Evolutionary conservation across 2,888 invertebrate species (phyloP).

Genomic region (Andrena dorsata): DNA sequence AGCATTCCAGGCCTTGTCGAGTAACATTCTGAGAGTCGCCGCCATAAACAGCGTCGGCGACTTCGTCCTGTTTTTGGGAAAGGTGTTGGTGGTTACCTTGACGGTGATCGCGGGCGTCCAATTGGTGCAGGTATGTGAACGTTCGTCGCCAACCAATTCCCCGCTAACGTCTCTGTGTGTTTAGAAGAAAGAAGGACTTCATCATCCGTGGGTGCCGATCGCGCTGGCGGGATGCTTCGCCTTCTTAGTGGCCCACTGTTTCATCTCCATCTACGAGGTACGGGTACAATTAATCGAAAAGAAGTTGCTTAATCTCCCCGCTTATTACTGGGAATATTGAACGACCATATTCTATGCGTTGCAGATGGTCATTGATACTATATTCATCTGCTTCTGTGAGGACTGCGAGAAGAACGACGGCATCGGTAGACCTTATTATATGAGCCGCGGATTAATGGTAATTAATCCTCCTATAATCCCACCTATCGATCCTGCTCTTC

Average conservation of each 20-base stretch:
- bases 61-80: conserved; percentile 89
- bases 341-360: conserved; percentile 63
- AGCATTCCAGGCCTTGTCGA: conserved; percentile 88
- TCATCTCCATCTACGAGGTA: conserved; percentile 91
- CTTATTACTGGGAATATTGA: neutral
- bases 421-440: conserved; percentile 87
- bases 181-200: conserved; percentile 86
- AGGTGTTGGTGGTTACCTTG: conserved; percentile 88
- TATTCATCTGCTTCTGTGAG: conserved; percentile 90
- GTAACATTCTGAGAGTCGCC: conserved; percentile 88
- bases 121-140: conserved; percentile 86
- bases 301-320: too few relatives aligned
- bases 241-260: conserved; percentile 90
- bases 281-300: neutral
- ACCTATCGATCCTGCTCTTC: too few relatives aligned
- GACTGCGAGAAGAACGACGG: conserved; percentile 89
- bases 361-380: conserved; percentile 90
- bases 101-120: conserved; percentile 88
- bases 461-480: conserved; percentile 51
- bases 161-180: conserved; percentile 47
- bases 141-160: neutral
- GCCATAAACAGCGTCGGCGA: conserved; percentile 92
- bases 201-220: conserved; percentile 88
- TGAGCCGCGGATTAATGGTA: conserved; percentile 89
- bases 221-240: conserved; percentile 88